These are phyloP conservation scores for Pristionchus arcanus DNA, from an alignment of 2,888 invertebrate species.

Conservation along the genomic window DNA sequence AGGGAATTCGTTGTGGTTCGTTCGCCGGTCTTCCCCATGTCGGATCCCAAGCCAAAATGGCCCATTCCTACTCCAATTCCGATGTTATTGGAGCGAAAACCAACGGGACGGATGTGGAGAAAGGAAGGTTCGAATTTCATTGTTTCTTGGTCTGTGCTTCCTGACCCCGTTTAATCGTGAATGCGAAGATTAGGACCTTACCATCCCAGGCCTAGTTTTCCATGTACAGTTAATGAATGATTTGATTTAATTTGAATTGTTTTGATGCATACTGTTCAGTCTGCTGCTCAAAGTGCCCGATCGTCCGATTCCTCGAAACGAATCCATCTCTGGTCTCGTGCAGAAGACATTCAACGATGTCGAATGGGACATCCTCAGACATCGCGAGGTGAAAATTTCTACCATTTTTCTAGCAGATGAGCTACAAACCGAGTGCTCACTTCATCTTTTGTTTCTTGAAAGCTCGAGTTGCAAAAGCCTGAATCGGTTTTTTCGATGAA, in stretches of 20 bases:
- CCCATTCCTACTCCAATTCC: constrained; percentile 38
- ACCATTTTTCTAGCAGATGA: neutral
- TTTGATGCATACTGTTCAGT: constrained; percentile 15
- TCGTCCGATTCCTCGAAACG: constrained; percentile 55
- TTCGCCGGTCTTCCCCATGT: constrained; percentile 56
- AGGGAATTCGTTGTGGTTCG: constrained; percentile 55
- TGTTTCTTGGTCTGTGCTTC: neutral
- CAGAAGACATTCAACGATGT: constrained; percentile 50
- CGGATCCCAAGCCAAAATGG: constrained; percentile 33
- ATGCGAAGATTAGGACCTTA: too few relatives aligned
- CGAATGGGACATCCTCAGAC: constrained; percentile 25
- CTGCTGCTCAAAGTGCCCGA: constrained; percentile 37
- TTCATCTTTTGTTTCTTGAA: too few relatives aligned
- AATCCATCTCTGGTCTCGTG: constrained; percentile 52
- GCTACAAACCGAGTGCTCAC: too few relatives aligned
- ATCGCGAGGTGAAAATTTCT: constrained; percentile 13
- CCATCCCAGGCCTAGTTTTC: too few relatives aligned
- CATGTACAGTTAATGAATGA: too few relatives aligned
- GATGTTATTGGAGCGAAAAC: neutral
- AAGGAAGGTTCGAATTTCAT: constrained; percentile 26
- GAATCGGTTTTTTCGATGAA: too few relatives aligned
- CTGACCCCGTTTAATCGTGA: too few relatives aligned
- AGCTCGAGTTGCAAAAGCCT: too few relatives aligned
- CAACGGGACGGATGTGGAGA: neutral
- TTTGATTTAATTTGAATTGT: too few relatives aligned